A percentile compares a stretch with the other conserved stretches of the same genome.
Conservation (phyloP, 2,888 invertebrate genomes). For the Oscheius onirici region DNA sequence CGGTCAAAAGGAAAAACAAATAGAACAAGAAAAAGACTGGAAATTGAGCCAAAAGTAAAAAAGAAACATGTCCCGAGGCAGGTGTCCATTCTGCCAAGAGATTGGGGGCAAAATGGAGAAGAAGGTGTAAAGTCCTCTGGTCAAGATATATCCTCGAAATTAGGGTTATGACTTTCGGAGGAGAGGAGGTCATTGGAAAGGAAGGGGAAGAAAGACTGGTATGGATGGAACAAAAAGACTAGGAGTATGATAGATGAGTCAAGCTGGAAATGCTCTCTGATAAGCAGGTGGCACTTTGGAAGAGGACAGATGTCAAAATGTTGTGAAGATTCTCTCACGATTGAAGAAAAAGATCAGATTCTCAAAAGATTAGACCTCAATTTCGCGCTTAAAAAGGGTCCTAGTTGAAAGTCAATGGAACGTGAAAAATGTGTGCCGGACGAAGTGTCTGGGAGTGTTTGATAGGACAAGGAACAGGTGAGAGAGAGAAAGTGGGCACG, state of each 20-base stretch:
- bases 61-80: no score
- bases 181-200: not conserved
- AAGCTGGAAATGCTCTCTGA: not conserved
- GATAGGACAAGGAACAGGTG: not conserved
- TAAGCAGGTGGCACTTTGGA: not conserved
- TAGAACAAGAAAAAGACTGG: no score
- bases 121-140: not conserved
- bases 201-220: not conserved
- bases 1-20: no score
- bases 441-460: not conserved
- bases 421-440: not conserved
- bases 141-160: not conserved
- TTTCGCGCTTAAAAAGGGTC: not conserved
- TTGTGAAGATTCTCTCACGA: not conserved
- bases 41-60: no score
- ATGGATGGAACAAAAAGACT: not conserved
- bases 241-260: not conserved
- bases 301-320: not conserved
- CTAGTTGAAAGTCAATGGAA: not conserved
- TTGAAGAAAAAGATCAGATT: not conserved
- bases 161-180: not conserved
- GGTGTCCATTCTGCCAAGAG: no score
- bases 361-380: not conserved
- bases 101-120: not conserved
- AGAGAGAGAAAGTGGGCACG: constrained; percentile 8